Conservation (phyloP, 1,140 invertebrate genomes). For the Campoletis sonorensis region DNA sequence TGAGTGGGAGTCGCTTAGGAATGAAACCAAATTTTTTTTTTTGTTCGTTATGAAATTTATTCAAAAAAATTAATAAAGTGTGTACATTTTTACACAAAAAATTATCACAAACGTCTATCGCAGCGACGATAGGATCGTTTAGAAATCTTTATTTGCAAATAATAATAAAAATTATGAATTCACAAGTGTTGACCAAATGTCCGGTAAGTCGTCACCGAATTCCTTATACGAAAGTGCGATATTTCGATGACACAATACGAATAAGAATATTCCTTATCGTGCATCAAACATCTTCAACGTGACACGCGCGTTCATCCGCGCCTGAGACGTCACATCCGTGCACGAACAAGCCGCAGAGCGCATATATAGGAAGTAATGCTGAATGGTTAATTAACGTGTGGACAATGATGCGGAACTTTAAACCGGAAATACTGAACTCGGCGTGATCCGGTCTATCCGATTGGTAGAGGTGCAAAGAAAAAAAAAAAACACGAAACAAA, state of each 20-base stretch:
- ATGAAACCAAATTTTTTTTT: too few relatives aligned
- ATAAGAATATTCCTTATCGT: constrained; percentile 56
- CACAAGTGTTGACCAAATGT: constrained; percentile 60
- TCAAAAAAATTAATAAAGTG: too few relatives aligned
- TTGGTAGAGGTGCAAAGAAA: not conserved
- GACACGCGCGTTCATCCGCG: constrained; percentile 45
- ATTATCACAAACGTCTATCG: not conserved
- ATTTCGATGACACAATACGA: constrained; percentile 37
- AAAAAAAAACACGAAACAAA: too few relatives aligned
- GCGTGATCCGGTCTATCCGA: constrained; percentile 35
- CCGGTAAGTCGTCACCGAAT: constrained; percentile 21
- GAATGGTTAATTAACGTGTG: constrained; percentile 68
- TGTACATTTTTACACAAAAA: too few relatives aligned
- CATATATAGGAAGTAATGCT: constrained; percentile 64
- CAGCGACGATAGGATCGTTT: not conserved
- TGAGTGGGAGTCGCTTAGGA: not conserved
- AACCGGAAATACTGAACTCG: constrained; percentile 60
- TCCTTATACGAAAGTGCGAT: constrained; percentile 1
- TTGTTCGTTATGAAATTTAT: too few relatives aligned
- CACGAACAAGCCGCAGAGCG: constrained; percentile 47
- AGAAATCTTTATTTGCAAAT: not conserved
- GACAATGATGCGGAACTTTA: constrained; percentile 69
- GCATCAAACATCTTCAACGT: constrained; percentile 59
- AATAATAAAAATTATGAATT: constrained; percentile 38
- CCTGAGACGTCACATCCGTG: constrained; percentile 66